Evolutionary conservation across 2,113 vertebrate species (phyloP).

Genomic region (Podarcis muralis): DNA sequence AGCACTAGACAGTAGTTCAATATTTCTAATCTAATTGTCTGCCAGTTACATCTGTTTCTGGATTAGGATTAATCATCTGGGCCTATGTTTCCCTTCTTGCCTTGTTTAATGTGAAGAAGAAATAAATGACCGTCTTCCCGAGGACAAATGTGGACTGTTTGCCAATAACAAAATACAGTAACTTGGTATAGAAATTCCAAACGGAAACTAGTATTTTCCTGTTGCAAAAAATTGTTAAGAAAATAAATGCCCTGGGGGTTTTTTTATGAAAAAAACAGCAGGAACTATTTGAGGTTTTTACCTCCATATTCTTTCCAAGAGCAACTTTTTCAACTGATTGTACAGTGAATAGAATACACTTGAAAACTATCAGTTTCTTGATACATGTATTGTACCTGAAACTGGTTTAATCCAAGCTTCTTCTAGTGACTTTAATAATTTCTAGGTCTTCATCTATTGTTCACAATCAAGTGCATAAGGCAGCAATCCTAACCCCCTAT

Average conservation of each 20-base stretch:
- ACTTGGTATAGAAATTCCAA: not conserved
- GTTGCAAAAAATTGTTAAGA: not conserved
- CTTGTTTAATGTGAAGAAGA: not conserved
- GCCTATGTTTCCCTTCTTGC: not conserved
- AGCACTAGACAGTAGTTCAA: not conserved
- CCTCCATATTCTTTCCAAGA: too few species aligned
- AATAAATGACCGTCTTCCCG: not conserved
- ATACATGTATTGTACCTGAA: not conserved
- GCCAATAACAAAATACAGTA: not conserved
- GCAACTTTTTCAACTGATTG: not conserved
- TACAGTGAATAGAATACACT: too few species aligned
- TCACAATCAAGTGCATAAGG: not conserved
- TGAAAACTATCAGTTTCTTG: not conserved
- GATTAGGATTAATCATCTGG: not conserved
- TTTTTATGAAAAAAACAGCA: not conserved
- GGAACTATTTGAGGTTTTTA: not conserved
- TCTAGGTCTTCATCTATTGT: not conserved
- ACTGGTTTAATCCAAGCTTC: not conserved
- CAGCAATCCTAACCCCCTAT: not conserved
- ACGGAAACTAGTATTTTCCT: not conserved
- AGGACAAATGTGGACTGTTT: not conserved
- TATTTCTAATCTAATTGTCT: not conserved
- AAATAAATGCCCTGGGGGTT: not conserved
- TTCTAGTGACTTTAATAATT: not conserved
- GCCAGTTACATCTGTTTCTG: not conserved